phyloP scores from a whole-genome alignment of 2,888 invertebrate genomes.

The Cheilosia scutellata region DNA sequence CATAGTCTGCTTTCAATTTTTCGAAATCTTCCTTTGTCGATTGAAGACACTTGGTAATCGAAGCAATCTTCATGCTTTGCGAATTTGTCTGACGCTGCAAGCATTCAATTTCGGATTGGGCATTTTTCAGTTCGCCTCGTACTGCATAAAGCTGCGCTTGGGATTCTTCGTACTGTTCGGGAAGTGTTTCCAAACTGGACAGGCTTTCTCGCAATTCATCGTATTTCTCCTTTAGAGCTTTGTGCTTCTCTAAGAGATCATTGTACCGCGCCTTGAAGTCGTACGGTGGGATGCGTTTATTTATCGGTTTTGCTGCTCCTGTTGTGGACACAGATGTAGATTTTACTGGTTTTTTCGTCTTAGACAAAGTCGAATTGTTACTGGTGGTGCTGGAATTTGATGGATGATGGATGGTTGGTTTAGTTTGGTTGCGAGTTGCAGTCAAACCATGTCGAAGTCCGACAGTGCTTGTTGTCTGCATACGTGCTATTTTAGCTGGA shows the following conservation, averaged over 20 bases:
- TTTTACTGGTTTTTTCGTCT: constrained; percentile 40
- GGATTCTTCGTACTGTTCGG: constrained; percentile 85
- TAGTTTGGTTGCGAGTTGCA: constrained; percentile 14
- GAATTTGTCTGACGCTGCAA: constrained; percentile 80
- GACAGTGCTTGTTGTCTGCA: constrained; percentile 20
- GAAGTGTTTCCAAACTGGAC: constrained; percentile 85
- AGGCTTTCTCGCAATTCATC: constrained; percentile 85
- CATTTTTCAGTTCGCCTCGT: constrained; percentile 79
- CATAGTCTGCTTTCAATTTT: constrained; percentile 78
- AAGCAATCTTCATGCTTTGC: constrained; percentile 80
- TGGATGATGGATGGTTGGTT: background rate
- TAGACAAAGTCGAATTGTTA: constrained; percentile 45
- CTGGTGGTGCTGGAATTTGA: constrained; percentile 32
- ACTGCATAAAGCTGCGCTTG: constrained; percentile 80
- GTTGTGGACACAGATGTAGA: constrained; percentile 76
- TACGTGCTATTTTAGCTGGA: constrained; percentile 80
- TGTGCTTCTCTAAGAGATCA: constrained; percentile 87
- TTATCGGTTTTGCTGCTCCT: constrained; percentile 80
- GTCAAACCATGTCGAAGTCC: background rate
- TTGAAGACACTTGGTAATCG: constrained; percentile 79
- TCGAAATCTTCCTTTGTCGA: constrained; percentile 80
- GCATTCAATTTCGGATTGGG: constrained; percentile 79
- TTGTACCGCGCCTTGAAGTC: constrained; percentile 88
- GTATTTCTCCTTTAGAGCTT: constrained; percentile 85
- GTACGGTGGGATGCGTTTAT: constrained; percentile 87